Conservation (phyloP, 2,113 vertebrate genomes). For the Microtus oregoni region DNA sequence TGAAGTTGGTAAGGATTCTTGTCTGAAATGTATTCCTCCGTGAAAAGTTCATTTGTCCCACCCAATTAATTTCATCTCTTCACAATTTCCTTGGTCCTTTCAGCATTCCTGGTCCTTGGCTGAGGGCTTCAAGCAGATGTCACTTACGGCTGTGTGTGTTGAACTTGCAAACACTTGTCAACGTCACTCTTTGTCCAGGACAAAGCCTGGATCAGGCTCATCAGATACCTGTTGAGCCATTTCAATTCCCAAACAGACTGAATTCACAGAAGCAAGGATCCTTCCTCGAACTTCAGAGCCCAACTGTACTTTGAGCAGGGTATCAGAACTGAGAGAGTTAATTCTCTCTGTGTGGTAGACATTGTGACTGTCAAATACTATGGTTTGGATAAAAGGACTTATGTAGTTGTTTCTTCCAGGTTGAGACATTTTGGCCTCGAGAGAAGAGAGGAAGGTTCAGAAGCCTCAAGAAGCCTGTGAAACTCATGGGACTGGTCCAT, state of each 20-base stretch:
- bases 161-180: neutral
- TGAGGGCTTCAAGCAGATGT: neutral
- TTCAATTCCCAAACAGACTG: neutral
- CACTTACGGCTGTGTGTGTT: neutral
- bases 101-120: neutral
- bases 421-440: neutral
- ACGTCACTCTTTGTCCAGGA: neutral
- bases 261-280: neutral
- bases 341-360: neutral
- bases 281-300: neutral
- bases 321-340: neutral
- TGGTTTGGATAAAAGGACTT: neutral
- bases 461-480: neutral
- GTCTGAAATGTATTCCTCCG: neutral
- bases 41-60: constrained; percentile 33
- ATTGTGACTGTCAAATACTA: neutral
- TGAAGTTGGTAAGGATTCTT: constrained; percentile 40
- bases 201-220: neutral
- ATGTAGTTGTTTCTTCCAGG: neutral
- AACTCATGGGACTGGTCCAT: neutral
- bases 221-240: neutral
- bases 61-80: neutral
- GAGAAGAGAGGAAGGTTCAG: neutral
- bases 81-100: neutral
- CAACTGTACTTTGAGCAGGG: neutral